phyloP scores from a whole-genome alignment of 1,140 invertebrate species.

The Trichonephila clavipes region DNA sequence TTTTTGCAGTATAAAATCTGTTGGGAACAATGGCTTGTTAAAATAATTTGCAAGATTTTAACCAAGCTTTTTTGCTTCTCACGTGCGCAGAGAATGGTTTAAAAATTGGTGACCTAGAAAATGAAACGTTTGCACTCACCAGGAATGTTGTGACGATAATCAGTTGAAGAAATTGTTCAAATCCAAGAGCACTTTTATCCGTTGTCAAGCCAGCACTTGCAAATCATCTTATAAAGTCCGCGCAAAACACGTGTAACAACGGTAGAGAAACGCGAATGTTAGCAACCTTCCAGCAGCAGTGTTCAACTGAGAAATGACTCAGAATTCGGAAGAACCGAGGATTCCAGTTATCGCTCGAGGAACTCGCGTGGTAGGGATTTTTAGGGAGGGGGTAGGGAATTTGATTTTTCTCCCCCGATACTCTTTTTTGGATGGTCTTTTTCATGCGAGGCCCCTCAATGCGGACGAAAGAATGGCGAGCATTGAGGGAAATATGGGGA shows the following conservation, averaged over 20 bases:
- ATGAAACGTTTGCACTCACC: not conserved
- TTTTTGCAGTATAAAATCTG: too few species aligned
- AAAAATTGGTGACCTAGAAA: too few species aligned
- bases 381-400: not conserved
- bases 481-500: not conserved
- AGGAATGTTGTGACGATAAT: not conserved
- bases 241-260: slow-evolving; percentile 9
- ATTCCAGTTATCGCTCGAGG: not conserved
- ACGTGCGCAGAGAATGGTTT: too few species aligned
- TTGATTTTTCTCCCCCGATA: not conserved
- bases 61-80: too few species aligned
- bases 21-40: too few species aligned
- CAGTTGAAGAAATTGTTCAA: too few species aligned
- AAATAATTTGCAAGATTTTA: too few species aligned
- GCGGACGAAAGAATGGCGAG: not conserved
- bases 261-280: not conserved
- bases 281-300: not conserved
- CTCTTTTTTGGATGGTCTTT: not conserved
- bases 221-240: slow-evolving; percentile 25
- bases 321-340: not conserved
- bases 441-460: not conserved
- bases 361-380: not conserved
- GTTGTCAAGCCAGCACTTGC: slow-evolving; percentile 59
- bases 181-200: not conserved
- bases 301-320: not conserved